Base-by-base conservation (phyloP, 92 coral and sea anemone species). In the Epizoanthus scotinus region DNA sequence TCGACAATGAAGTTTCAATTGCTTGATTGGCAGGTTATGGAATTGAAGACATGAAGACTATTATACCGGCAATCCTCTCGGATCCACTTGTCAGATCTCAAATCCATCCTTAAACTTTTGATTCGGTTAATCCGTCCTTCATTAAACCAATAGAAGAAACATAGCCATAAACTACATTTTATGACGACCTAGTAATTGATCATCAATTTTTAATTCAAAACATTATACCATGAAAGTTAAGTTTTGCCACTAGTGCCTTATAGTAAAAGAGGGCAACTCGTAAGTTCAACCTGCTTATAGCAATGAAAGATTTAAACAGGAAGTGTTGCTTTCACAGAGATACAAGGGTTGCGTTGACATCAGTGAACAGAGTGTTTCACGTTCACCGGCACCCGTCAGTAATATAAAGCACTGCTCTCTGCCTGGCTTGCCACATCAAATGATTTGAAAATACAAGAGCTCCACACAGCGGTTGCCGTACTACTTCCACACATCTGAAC, bases 1-100 rank as follows among this genome's bases (percentile, higher is more conserved):
- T 47, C 50, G 61, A 58, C 81, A 75, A 59, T 59, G 52, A 14
- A 52, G 8, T 58, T 20, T 36, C n/a, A 47, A 47, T 38, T 10
- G 17, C 65, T 31, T 74, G 80, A 75, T 75, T 75, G 81, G 34
- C 69, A 75, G 38, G 27, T 40, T 22, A 22, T 42, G 53, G 44
- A 14, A 52, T 36, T 58, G 77, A 24, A 67, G 25, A 38, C 40
- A 38, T 21, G 12, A 17, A 25, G 22, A 50, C 18, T 27, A 5
- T 18, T 58, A 29, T 58, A 67, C 59, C 56, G 38, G 65, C 79
- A 73, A 18, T 18, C 44, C 31, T 25, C 36, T n/a, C 31, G 38
- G 19, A 47, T n/a, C 47, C 40, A n/a, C 47, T 56, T n/a, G 53
- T 34, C 22, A 19, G 19, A 5, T 42, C 52, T n/a, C 21, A 75